Evolutionary conservation across 2,888 invertebrate species (phyloP).

Genomic region (Agrotis segetum): DNA sequence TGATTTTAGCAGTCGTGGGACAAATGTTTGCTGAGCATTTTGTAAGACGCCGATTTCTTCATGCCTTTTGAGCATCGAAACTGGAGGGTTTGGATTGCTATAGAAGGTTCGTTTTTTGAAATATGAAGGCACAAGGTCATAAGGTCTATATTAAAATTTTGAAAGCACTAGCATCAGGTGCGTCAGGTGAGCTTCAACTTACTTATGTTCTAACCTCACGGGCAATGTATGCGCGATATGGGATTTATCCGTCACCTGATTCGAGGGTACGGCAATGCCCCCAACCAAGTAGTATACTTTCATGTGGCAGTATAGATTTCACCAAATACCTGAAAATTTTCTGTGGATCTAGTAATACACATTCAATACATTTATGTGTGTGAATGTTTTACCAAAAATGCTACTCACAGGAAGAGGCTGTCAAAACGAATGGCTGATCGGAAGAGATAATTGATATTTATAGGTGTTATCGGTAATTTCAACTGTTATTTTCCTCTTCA

Average conservation of each 20-base stretch:
- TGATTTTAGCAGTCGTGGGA: conserved; percentile 44
- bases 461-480: conserved; percentile 20
- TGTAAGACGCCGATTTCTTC: neutral
- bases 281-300: no score
- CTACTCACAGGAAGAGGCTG: conserved; percentile 14
- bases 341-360: neutral
- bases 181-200: no score
- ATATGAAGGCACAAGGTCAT: no score
- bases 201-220: no score
- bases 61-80: neutral
- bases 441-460: conserved; percentile 46
- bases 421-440: conserved; percentile 32
- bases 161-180: no score
- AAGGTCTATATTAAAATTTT: no score
- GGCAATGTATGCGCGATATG: no score
- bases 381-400: conserved; percentile 22
- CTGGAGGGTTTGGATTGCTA: neutral
- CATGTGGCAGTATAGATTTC: no score
- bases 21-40: conserved; percentile 33
- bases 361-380: neutral
- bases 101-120: no score
- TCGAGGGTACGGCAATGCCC: no score
- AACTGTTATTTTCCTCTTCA: conserved; percentile 35
- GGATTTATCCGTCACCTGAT: no score
- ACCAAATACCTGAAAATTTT: neutral